Base-by-base conservation (phyloP, 2,888 invertebrate genomes). In the Polydrusus cervinus region DNA sequence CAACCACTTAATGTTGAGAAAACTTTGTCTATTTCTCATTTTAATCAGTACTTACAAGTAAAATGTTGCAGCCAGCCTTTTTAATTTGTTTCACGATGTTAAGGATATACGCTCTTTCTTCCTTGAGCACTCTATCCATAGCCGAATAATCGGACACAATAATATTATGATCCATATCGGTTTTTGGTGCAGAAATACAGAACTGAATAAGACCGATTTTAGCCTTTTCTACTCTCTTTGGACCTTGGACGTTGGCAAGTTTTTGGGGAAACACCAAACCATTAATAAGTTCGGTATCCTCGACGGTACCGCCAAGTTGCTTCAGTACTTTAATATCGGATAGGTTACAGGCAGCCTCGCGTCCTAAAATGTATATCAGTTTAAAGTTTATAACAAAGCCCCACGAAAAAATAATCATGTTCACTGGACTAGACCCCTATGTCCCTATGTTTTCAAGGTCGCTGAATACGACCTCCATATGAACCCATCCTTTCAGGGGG, bases 71-170 rank as follows among this genome's bases (percentile, higher is more conserved):
- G 2, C 99, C 99, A 74, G 97, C 92, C 85, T 98, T 99, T 88
- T 99, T 99, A 80, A 99, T 97, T 87, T 98, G 97, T 87, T 99
- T 99, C 6, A 98, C 97, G 84, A 99, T 97, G 85, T 99, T 98
- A 72, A 99, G 89, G 82, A 99, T 98, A 87, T 99, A 99, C 68
- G 96, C 92, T 67, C 99, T 93, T 87, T 99, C 99, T 87, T 99
- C 99, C 85, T 97, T 95, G 75, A 99, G 88, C 0, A 99, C 97
- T 74, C 99, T 92, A 87, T 99, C 99, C 99, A 99, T 99, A 65
- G 98, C 98, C n/a, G 98, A 93, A 87, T 99, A 99, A 87, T 99
- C 99, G 0, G 98, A 97, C 20, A 99, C 97, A 82, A 99, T 92
- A 3, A 96, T 94, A 85, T 94, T 97, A 88, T 97, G 97, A 84